Percentiles rank a stretch among this genome's conserved stretches.
Evolutionary conservation across 2,113 vertebrate species (phyloP).

Genomic region (Esox niger): DNA sequence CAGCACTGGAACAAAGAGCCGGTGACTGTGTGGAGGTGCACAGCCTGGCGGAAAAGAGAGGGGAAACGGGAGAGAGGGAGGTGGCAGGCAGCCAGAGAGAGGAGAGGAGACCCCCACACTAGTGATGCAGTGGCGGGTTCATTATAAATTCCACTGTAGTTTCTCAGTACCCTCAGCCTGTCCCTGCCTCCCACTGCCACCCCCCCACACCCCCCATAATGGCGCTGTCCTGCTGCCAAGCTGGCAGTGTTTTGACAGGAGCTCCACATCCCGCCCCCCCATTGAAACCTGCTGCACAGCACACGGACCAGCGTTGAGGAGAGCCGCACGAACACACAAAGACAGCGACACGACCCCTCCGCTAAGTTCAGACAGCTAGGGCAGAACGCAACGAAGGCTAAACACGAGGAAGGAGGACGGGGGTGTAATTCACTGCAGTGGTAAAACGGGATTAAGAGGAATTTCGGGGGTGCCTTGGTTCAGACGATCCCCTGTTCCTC

Average conservation of each 20-base stretch:
- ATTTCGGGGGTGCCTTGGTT: not conserved
- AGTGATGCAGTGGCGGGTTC: slow-evolving; percentile 5
- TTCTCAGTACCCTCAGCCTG: not conserved
- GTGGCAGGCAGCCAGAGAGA: not conserved
- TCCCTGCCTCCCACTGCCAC: slow-evolving; percentile 10
- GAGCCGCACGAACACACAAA: not conserved
- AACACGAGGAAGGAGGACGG: not conserved
- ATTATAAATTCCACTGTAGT: no score
- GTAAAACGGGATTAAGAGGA: not conserved
- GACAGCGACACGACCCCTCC: no score
- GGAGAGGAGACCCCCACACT: not conserved
- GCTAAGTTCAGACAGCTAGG: not conserved
- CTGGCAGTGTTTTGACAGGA: slow-evolving; percentile 27
- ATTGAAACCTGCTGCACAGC: not conserved
- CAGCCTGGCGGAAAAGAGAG: not conserved
- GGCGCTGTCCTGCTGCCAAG: slow-evolving; percentile 40
- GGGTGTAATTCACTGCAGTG: not conserved
- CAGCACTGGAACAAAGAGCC: not conserved
- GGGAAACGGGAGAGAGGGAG: not conserved
- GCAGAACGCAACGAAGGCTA: not conserved
- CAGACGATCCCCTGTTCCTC: no score
- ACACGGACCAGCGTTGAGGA: slow-evolving; percentile 1
- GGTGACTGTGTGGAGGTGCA: not conserved
- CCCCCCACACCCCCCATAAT: slow-evolving; percentile 35
- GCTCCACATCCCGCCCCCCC: slow-evolving; percentile 2